phyloP scores from a whole-genome alignment of 1,140 invertebrate species.

The Heliconius himera region DNA sequence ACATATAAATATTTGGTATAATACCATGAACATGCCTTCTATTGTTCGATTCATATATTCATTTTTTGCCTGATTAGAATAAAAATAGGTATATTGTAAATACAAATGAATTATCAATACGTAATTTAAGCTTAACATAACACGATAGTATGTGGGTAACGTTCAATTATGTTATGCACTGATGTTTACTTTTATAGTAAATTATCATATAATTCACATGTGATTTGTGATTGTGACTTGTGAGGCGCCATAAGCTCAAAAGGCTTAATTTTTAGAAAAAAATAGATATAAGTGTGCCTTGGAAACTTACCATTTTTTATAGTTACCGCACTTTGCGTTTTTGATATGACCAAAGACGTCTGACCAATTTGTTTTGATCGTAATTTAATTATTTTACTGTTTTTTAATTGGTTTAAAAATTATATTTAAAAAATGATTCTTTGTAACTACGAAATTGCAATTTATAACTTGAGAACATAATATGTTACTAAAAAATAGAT shows the following conservation, averaged over 20 bases:
- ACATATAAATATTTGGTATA: conserved; percentile 43
- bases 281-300: conserved; percentile 39
- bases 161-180: conserved; percentile 25
- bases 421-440: too few relatives aligned
- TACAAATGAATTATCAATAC: conserved; percentile 30
- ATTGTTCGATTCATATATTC: conserved; percentile 36
- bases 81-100: conserved; percentile 29
- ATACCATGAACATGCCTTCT: conserved; percentile 74
- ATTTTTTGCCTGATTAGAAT: conserved; percentile 38
- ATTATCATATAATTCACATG: not conserved
- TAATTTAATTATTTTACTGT: not conserved
- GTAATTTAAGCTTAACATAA: conserved; percentile 31
- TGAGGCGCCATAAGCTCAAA: conserved; percentile 35
- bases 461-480: not conserved
- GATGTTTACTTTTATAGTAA: not conserved
- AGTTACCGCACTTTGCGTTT: not conserved
- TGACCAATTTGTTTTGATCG: not conserved
- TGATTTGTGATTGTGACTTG: not conserved
- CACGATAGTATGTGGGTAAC: conserved; percentile 18
- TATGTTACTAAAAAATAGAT: not conserved
- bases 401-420: not conserved
- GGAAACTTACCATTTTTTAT: conserved; percentile 16
- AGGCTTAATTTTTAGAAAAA: conserved; percentile 32
- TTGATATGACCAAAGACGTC: not conserved
- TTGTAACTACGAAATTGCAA: too few relatives aligned